These are phyloP conservation scores for Dendrolimus kikuchii DNA, from an alignment of 1,140 invertebrate species.

Conservation along the genomic window DNA sequence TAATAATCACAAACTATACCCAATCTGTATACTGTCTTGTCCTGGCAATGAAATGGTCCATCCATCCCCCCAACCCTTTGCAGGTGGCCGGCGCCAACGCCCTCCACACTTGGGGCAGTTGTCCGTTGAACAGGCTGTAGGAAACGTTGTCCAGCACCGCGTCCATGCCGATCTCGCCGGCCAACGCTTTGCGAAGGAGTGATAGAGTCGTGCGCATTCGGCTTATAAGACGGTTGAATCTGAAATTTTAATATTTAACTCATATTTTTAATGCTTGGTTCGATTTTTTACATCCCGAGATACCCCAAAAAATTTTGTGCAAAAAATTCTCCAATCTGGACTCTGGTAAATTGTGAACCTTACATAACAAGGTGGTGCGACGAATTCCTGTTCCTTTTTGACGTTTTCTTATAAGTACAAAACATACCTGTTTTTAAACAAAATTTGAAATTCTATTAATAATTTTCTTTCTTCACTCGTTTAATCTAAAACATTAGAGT, in stretches of 20 bases:
- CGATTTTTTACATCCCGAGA: no score
- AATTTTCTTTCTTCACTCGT: no score
- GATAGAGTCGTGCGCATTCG: constrained; percentile 81
- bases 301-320: no score
- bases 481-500: no score
- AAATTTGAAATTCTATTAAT: no score
- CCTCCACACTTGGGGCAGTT: constrained; percentile 86
- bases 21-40: constrained; percentile 81
- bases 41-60: constrained; percentile 83
- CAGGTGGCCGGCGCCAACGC: constrained; percentile 86
- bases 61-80: constrained; percentile 89
- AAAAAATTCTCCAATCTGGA: no score
- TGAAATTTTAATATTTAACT: constrained; percentile 14
- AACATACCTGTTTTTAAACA: no score
- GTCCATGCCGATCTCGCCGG: constrained; percentile 94
- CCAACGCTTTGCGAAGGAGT: constrained; percentile 84
- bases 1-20: constrained; percentile 53
- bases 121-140: constrained; percentile 86
- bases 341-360: no score
- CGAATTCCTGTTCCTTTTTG: neutral
- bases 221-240: constrained; percentile 85
- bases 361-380: neutral
- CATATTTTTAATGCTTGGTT: no score
- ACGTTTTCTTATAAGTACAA: neutral
- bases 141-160: constrained; percentile 86